phyloP scores from a whole-genome alignment of 2,797 vertebrate genomes.

The Micromesistius poutassou region DNA sequence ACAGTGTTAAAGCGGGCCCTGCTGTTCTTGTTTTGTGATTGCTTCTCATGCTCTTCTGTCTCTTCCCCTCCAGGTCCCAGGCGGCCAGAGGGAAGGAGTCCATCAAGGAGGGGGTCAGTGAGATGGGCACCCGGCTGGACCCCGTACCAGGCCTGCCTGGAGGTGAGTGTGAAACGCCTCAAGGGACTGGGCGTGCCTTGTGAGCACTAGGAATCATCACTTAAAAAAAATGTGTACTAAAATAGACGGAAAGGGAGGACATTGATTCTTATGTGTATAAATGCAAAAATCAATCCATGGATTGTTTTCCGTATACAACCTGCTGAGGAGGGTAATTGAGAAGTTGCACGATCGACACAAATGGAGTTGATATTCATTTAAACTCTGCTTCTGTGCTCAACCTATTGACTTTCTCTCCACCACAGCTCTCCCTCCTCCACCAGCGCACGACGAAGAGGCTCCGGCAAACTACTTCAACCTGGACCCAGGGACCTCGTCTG shows the following conservation, averaged over 20 bases:
- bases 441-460: conserved; percentile 86
- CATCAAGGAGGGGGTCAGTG: conserved; percentile 86
- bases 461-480: conserved; percentile 98
- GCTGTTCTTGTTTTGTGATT: neutral
- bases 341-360: neutral
- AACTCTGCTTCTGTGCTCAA: neutral
- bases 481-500: conserved; percentile 83
- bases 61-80: conserved; percentile 79
- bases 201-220: neutral
- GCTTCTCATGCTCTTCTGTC: neutral
- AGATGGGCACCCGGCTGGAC: conserved; percentile 91
- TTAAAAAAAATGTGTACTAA: no score
- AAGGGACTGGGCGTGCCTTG: neutral
- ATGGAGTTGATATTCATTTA: neutral
- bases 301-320: neutral
- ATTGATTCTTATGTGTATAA: neutral
- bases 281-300: neutral
- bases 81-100: conserved; percentile 95
- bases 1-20: neutral
- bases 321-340: neutral
- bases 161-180: conserved; percentile 70
- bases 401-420: conserved; percentile 15
- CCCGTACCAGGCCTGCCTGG: conserved; percentile 96
- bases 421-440: conserved; percentile 89
- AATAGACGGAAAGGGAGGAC: neutral